phyloP scores from a whole-genome alignment of 2,797 vertebrate genomes.

The Acipenser transmontanus region DNA sequence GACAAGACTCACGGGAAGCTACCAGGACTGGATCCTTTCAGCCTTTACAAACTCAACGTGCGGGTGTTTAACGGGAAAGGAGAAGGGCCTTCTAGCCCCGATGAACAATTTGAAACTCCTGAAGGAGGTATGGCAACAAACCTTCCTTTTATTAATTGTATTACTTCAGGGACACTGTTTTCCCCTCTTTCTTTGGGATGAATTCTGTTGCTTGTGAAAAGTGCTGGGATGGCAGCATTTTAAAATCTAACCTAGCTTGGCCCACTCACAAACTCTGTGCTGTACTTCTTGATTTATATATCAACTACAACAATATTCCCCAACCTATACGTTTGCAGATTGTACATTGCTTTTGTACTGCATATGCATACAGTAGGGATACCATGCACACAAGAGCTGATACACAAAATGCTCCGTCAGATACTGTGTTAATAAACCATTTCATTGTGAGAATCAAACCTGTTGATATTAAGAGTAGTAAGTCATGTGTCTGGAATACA shows the following conservation, averaged over 20 bases:
- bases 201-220: neutral
- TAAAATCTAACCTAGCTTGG: neutral
- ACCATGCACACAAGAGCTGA: no score
- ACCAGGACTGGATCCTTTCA: conserved; percentile 80
- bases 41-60: conserved; percentile 76
- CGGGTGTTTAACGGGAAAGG: conserved; percentile 83
- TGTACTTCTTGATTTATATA: no score
- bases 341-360: no score
- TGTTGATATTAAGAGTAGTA: no score
- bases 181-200: neutral
- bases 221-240: neutral
- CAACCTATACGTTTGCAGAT: no score
- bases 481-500: no score
- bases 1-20: conserved; percentile 81
- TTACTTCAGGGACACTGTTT: neutral
- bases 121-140: conserved; percentile 77
- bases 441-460: no score
- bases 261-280: no score
- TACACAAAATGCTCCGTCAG: no score
- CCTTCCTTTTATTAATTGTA: neutral
- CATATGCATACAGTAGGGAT: no score
- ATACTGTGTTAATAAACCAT: no score
- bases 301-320: no score
- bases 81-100: conserved; percentile 78
- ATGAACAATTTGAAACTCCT: conserved; percentile 72